Evolutionary conservation across 2,797 vertebrate genomes (phyloP).

Genomic region (Fistularia commersonii): DNA sequence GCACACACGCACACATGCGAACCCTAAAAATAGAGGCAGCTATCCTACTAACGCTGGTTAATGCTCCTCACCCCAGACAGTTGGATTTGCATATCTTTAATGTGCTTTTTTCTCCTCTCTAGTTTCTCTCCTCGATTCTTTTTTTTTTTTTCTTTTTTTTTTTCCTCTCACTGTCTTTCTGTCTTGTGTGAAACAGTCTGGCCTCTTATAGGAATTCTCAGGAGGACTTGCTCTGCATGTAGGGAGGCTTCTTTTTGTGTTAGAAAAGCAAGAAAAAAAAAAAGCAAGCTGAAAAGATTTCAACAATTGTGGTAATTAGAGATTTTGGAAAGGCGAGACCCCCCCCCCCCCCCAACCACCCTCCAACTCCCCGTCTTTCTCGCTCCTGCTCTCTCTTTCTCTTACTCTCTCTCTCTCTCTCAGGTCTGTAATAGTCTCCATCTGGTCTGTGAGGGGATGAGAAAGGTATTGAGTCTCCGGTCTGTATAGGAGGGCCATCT

Average conservation of each 20-base stretch:
- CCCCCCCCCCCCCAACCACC: conserved; percentile 12
- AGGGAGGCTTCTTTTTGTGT: conserved; percentile 53
- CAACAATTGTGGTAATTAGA: conserved; percentile 73
- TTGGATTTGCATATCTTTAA: conserved; percentile 77
- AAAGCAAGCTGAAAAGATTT: conserved; percentile 65
- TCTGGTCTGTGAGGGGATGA: conserved; percentile 51
- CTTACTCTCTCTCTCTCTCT: conserved; percentile 42
- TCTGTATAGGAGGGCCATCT: conserved; percentile 70
- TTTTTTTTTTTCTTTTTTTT: conserved; percentile 28
- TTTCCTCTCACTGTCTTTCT: conserved; percentile 33
- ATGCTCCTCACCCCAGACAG: conserved; percentile 71
- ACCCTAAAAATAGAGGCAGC: conserved; percentile 71
- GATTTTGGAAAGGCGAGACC: conserved; percentile 65
- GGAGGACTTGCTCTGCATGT: conserved; percentile 51
- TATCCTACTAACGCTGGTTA: conserved; percentile 69
- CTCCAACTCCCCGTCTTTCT: conserved; percentile 27
- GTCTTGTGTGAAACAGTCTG: conserved; percentile 57
- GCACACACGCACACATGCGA: conserved; percentile 21
- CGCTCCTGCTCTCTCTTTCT: conserved; percentile 13
- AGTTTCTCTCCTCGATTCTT: conserved; percentile 14
- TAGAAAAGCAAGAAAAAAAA: conserved; percentile 49
- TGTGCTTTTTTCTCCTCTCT: conserved; percentile 41
- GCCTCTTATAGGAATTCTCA: conserved; percentile 59
- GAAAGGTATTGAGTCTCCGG: conserved; percentile 59
- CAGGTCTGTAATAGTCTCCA: conserved; percentile 65